Evolutionary conservation across 2,113 vertebrate species (phyloP).

Genomic region (Mormyrus iriodes): DNA sequence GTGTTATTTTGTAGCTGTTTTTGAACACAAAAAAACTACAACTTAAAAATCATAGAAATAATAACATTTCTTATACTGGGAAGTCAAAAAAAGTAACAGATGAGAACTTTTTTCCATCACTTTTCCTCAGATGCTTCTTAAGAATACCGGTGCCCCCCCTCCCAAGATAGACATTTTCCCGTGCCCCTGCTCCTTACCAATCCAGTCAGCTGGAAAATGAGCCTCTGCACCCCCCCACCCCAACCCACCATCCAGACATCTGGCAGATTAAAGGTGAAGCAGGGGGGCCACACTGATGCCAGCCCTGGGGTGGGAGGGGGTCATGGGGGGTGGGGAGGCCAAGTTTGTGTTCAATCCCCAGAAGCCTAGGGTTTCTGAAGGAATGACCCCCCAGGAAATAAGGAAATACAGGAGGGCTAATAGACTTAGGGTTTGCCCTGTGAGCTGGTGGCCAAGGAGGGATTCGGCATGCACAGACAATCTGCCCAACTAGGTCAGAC

Average conservation of each 20-base stretch:
- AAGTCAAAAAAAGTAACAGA: too few relatives aligned
- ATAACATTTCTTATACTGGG: neutral
- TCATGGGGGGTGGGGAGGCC: slow-evolving; percentile 43
- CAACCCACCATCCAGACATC: slow-evolving; percentile 37
- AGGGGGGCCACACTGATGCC: slow-evolving; percentile 65
- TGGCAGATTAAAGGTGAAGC: slow-evolving; percentile 69
- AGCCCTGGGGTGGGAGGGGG: slow-evolving; percentile 50
- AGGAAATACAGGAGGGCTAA: slow-evolving; percentile 60
- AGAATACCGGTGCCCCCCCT: neutral
- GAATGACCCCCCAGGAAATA: slow-evolving; percentile 49
- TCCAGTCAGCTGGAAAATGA: slow-evolving; percentile 71
- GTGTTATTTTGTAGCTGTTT: neutral
- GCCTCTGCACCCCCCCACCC: slow-evolving; percentile 51
- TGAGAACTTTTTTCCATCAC: neutral
- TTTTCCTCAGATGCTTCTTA: neutral
- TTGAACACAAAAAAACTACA: neutral
- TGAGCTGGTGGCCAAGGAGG: slow-evolving; percentile 39
- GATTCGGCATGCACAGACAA: slow-evolving; percentile 50
- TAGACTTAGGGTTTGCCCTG: slow-evolving; percentile 36
- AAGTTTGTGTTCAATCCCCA: neutral
- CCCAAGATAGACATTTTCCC: neutral
- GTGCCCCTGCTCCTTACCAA: slow-evolving; percentile 48
- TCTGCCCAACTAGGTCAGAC: slow-evolving; percentile 32
- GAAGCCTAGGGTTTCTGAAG: slow-evolving; percentile 44
- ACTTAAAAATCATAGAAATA: neutral